phyloP scores from a whole-genome alignment of 2,113 vertebrate genomes.

The Bubo bubo region DNA sequence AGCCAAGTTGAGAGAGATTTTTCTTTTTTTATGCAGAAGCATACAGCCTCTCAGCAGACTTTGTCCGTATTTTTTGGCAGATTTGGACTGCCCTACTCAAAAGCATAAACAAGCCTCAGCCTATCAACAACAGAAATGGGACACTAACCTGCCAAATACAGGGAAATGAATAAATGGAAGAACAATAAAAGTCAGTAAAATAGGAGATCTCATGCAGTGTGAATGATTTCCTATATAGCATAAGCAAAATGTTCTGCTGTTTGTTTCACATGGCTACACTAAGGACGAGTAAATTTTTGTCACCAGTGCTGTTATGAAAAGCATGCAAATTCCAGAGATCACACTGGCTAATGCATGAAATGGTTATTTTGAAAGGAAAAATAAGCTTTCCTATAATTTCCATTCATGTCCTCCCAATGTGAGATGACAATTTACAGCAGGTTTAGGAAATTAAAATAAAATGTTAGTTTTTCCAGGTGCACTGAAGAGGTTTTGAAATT shows the following conservation, averaged over 20 bases:
- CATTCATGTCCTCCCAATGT: not conserved
- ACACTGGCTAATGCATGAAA: not conserved
- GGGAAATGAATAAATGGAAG: not conserved
- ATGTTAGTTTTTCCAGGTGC: slow-evolving; percentile 6
- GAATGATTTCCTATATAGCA: not conserved
- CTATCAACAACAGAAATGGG: not conserved
- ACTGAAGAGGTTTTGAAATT: slow-evolving; percentile 36
- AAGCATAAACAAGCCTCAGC: not conserved
- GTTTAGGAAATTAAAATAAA: slow-evolving; percentile 39
- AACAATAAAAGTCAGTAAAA: slow-evolving; percentile 18
- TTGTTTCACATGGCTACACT: not conserved
- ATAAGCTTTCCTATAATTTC: not conserved
- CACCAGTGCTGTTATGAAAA: not conserved
- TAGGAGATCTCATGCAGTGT: not conserved
- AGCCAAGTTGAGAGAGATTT: not conserved
- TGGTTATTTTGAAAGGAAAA: slow-evolving; percentile 7
- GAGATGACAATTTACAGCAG: not conserved
- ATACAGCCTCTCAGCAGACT: not conserved
- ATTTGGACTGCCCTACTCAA: not conserved
- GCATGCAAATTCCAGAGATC: not conserved
- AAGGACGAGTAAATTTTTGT: slow-evolving; percentile 3
- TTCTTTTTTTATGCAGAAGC: not conserved
- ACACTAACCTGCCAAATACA: slow-evolving; percentile 1
- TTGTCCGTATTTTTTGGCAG: slow-evolving; percentile 15
- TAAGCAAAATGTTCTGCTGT: slow-evolving; percentile 17